Conservation (phyloP, 2,888 invertebrate species). For the Spodoptera picta region DNA sequence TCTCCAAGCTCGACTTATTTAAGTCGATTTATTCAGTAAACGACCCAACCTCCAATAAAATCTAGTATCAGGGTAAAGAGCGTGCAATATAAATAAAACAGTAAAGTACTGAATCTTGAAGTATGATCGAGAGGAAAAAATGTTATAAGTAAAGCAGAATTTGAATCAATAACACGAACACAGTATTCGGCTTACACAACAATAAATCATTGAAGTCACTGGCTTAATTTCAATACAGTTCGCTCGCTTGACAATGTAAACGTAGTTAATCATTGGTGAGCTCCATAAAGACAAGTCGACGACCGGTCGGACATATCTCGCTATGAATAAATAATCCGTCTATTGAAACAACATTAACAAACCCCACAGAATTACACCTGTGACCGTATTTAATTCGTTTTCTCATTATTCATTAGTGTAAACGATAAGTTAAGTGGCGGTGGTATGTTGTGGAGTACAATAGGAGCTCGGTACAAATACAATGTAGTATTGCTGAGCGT, state of each 20-base stretch:
- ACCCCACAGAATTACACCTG: conserved; percentile 26
- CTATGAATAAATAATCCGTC: conserved; percentile 40
- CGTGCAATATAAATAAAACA: not conserved
- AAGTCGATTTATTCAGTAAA: not conserved
- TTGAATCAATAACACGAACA: conserved; percentile 21
- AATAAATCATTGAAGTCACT: conserved; percentile 46
- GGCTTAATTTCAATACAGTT: conserved; percentile 46
- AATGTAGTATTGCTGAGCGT: conserved; percentile 75
- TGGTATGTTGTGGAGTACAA: conserved; percentile 60
- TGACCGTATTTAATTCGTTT: conserved; percentile 23
- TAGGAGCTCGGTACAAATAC: conserved; percentile 76
- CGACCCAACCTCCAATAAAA: conserved; percentile 3
- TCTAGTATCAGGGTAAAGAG: not conserved
- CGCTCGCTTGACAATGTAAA: conserved; percentile 44
- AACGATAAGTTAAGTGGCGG: conserved; percentile 65
- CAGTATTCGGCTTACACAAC: conserved; percentile 22
- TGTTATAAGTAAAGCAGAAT: not conserved
- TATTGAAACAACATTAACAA: conserved; percentile 34
- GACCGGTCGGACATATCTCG: conserved; percentile 50
- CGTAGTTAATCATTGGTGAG: conserved; percentile 45
- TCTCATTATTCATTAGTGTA: conserved; percentile 67
- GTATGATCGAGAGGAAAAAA: not conserved
- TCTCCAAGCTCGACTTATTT: not conserved
- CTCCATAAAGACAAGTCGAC: conserved; percentile 47
- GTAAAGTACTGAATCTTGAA: not conserved